Base-by-base conservation (phyloP, 2,113 vertebrate genomes). In the Ancistrus triradiatus region DNA sequence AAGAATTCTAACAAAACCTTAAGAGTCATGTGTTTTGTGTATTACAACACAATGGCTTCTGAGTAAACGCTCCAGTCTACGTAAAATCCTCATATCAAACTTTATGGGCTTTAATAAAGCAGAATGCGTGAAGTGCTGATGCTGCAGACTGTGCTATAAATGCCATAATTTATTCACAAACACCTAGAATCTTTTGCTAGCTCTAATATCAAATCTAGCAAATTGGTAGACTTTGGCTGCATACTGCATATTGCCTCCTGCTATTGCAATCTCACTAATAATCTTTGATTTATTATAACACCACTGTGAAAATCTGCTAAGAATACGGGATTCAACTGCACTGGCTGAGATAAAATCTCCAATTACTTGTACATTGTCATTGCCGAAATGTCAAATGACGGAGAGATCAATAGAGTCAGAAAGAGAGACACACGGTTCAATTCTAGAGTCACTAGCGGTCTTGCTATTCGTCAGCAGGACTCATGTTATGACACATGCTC, bases 361-460 rank as follows among this genome's bases (percentile, higher is more conserved):
- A 47, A 59, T 62, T 52, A 59, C 55, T 40, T n/a, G 31, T 27
- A 33, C 22, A 19, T 35, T 14, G 9, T 60, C 38, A 37, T 37
- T 48, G n/a, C 53, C 59, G 43, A 59, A 53, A 49, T 66, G 31
- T 25, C 18, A 65, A 25, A 68, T 47, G 47, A 63, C 35, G 56
- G 21, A 21, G 17, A 68, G 61, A 66, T 65, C 61, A 55, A 75
- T 71, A 14, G 37, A 25, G 59, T 19, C 37, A 57, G n/a, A 58
- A 24, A 61, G 58, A 66, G n/a, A n/a, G n/a, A n/a, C n/a, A n/a
- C n/a, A n/a, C n/a, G n/a, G n/a, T n/a, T n/a, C n/a, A n/a, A n/a
- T n/a, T 47, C n/a, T 5, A 43, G 51, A 7, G 40, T 42, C 3
- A 22, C 37, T 3, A 56, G 11, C 44, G 31, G n/a, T 18, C 43